These are phyloP conservation scores for Cephus pulcher DNA, from an alignment of 2,888 invertebrate species.

Conservation along the genomic window DNA sequence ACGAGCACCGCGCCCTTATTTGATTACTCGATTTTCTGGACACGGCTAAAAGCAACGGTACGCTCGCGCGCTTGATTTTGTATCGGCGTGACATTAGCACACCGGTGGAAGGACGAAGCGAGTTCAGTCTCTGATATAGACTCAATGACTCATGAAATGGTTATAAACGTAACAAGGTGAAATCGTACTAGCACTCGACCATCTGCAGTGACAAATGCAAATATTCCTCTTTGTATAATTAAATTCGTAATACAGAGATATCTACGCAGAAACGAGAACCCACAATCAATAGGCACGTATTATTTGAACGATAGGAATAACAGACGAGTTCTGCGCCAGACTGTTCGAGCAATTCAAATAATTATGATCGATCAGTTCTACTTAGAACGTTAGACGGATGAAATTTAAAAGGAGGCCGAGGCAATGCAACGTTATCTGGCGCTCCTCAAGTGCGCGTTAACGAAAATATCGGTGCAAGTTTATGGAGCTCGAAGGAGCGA, in stretches of 20 bases:
- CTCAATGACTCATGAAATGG: neutral
- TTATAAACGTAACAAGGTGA: neutral
- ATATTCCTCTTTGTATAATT: neutral
- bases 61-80: neutral
- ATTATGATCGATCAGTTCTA: conserved; percentile 4
- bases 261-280: neutral
- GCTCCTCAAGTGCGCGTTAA: neutral
- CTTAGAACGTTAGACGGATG: neutral
- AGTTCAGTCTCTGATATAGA: neutral
- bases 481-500: neutral
- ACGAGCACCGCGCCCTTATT: neutral
- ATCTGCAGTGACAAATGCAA: neutral
- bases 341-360: conserved; percentile 2
- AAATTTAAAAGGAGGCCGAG: conserved; percentile 5
- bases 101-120: neutral
- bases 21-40: neutral
- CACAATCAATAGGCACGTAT: neutral
- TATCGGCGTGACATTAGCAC: neutral
- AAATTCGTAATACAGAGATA: neutral
- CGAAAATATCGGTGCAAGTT: neutral
- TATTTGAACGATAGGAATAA: neutral
- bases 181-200: neutral
- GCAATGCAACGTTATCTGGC: neutral
- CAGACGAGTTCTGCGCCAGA: neutral
- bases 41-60: neutral